These are phyloP conservation scores for Buceros bicornis DNA, from an alignment of 2,797 vertebrate species.

Conservation along the genomic window DNA sequence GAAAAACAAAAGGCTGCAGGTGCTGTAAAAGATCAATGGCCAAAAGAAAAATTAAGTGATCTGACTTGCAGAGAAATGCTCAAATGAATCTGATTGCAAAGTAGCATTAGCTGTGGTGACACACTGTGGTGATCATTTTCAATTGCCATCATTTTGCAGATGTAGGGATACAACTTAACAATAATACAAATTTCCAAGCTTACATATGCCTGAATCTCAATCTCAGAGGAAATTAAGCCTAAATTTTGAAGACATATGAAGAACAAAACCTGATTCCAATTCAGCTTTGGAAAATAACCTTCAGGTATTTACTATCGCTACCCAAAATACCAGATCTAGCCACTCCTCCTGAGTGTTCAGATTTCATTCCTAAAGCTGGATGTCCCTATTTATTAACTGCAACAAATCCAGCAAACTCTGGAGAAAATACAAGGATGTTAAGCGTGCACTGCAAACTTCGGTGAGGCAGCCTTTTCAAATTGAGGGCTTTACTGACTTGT, in stretches of 20 bases:
- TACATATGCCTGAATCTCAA: neutral
- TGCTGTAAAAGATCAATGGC: neutral
- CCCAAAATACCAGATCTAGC: neutral
- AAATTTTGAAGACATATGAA: neutral
- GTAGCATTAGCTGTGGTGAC: slow-evolving; percentile 26
- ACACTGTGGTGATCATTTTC: slow-evolving; percentile 45
- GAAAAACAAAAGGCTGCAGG: slow-evolving; percentile 58
- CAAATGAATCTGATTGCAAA: neutral
- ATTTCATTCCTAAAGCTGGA: neutral
- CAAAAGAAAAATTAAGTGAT: slow-evolving; percentile 37
- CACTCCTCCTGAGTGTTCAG: neutral
- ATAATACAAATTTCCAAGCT: neutral
- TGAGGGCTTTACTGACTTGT: neutral
- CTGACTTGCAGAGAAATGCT: neutral
- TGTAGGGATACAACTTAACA: neutral
- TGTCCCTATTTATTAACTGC: neutral
- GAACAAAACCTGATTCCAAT: neutral
- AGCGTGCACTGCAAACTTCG: neutral
- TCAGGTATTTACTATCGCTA: neutral
- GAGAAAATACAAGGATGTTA: neutral
- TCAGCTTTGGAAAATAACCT: neutral
- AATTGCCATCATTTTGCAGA: neutral
- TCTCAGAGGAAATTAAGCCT: neutral
- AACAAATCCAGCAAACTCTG: neutral
- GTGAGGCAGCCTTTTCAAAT: neutral